Percentiles rank a stretch among this genome's conserved stretches.
These are phyloP conservation scores for Anthophora plumipes DNA, from an alignment of 2,888 invertebrate species.

Conservation along the genomic window DNA sequence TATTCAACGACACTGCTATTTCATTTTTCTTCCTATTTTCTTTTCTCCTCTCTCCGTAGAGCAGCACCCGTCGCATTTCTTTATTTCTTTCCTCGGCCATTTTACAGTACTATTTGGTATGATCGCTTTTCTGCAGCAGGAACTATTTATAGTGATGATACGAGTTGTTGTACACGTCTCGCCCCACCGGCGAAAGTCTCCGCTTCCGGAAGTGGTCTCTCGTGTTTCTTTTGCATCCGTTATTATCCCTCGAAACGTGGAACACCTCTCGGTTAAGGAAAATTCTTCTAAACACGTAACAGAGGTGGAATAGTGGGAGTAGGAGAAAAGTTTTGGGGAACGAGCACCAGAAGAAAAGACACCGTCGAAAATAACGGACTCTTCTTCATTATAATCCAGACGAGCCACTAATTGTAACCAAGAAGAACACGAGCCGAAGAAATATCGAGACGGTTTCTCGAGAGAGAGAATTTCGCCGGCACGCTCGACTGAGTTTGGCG, in stretches of 20 bases:
- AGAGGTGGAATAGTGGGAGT: too few relatives aligned
- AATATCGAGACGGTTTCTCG: slow-evolving; percentile 24
- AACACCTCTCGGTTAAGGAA: slow-evolving; percentile 10
- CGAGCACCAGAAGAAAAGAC: slow-evolving; percentile 33
- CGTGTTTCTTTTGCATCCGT: slow-evolving; percentile 22
- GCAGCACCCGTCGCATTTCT: slow-evolving; percentile 20
- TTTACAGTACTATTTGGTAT: slow-evolving; percentile 81
- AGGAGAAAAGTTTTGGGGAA: too few relatives aligned
- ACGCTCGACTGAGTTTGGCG: slow-evolving; percentile 49
- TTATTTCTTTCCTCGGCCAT: slow-evolving; percentile 47
- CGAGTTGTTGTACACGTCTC: slow-evolving; percentile 33
- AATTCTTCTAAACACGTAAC: slow-evolving; percentile 5
- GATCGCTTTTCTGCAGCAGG: slow-evolving; percentile 81
- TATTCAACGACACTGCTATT: slow-evolving; percentile 30
- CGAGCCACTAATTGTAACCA: slow-evolving; percentile 27
- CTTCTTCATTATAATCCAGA: not conserved
- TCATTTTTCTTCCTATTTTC: not conserved
- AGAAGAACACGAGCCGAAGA: slow-evolving; percentile 22
- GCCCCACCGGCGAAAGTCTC: slow-evolving; percentile 48
- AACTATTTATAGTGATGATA: slow-evolving; percentile 76
- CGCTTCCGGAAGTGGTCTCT: slow-evolving; percentile 20
- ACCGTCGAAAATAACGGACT: slow-evolving; percentile 24
- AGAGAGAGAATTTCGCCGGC: slow-evolving; percentile 51
- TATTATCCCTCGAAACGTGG: slow-evolving; percentile 13
- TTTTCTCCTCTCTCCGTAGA: slow-evolving; percentile 7